Percentiles rank a stretch among this genome's conserved stretches.
phyloP scores from a whole-genome alignment of 2,113 vertebrate genomes.

The Amia ocellicauda region DNA sequence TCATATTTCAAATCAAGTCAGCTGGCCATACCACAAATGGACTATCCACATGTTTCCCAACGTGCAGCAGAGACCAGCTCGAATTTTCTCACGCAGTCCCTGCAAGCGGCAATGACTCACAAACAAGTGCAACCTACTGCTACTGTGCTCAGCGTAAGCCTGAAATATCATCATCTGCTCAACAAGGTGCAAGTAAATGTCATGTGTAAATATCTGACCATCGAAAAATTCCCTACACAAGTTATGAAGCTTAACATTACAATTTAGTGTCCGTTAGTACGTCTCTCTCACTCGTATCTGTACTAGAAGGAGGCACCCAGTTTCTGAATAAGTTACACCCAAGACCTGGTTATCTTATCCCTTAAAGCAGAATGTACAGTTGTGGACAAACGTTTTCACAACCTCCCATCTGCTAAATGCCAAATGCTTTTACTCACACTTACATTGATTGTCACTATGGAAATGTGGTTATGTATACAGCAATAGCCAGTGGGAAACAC shows the following conservation, averaged over 20 bases:
- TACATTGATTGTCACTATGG: too few species aligned
- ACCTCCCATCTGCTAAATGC: too few species aligned
- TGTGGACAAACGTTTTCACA: too few species aligned
- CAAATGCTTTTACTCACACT: too few species aligned
- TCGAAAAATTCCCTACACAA: too few species aligned
- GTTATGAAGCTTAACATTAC: too few species aligned
- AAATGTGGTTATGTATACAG: too few species aligned
- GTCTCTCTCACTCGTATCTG: too few species aligned
- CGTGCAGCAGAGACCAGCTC: neutral
- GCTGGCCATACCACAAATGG: slow-evolving; percentile 1
- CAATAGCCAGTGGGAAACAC: too few species aligned
- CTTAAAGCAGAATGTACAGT: neutral
- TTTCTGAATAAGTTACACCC: neutral
- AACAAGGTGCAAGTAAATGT: neutral
- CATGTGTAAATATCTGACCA: neutral
- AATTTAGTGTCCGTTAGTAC: too few species aligned
- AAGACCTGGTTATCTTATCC: neutral
- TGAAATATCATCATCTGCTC: neutral
- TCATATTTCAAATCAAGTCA: neutral
- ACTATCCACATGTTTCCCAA: neutral
- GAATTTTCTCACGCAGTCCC: neutral
- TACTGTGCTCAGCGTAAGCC: neutral
- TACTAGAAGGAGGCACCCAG: neutral
- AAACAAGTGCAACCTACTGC: neutral
- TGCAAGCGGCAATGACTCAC: neutral